These are phyloP conservation scores for Nomada flava DNA, from an alignment of 2,888 invertebrate species.

Conservation along the genomic window DNA sequence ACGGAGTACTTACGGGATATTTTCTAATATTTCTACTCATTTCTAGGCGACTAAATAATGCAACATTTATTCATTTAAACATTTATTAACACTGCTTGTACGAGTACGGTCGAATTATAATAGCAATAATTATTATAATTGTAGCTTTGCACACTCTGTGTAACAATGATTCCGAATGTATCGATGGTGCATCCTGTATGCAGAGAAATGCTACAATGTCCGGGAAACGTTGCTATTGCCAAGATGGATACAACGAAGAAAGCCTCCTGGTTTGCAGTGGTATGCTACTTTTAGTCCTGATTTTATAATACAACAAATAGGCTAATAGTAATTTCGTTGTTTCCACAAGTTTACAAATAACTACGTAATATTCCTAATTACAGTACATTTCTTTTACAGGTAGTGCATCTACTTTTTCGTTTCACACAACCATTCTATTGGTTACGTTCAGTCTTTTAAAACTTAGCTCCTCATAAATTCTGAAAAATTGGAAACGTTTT, in stretches of 20 bases:
- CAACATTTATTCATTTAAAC: background rate
- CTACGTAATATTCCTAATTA: conserved; percentile 1
- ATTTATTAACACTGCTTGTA: too few relatives aligned
- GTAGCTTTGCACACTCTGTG: conserved; percentile 87
- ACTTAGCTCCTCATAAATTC: conserved; percentile 54
- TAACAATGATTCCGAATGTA: conserved; percentile 87
- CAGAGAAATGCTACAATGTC: conserved; percentile 67
- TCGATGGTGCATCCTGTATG: conserved; percentile 87
- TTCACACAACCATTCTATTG: conserved; percentile 48
- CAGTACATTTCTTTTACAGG: conserved; percentile 54
- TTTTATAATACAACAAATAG: background rate
- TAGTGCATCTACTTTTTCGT: conserved; percentile 52
- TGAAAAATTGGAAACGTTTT: conserved; percentile 18
- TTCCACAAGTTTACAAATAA: background rate
- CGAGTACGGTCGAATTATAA: too few relatives aligned
- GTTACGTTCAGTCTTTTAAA: conserved; percentile 38
- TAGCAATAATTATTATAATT: background rate
- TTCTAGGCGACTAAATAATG: too few relatives aligned
- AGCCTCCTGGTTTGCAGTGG: conserved; percentile 87
- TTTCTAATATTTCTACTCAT: too few relatives aligned
- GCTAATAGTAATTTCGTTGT: background rate
- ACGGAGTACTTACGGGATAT: too few relatives aligned
- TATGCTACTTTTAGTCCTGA: conserved; percentile 74
- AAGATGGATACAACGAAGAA: conserved; percentile 87
- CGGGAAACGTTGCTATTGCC: conserved; percentile 81